These are phyloP conservation scores for Oreochromis tanganicae DNA, from an alignment of 2,113 vertebrate genomes.

Conservation along the genomic window DNA sequence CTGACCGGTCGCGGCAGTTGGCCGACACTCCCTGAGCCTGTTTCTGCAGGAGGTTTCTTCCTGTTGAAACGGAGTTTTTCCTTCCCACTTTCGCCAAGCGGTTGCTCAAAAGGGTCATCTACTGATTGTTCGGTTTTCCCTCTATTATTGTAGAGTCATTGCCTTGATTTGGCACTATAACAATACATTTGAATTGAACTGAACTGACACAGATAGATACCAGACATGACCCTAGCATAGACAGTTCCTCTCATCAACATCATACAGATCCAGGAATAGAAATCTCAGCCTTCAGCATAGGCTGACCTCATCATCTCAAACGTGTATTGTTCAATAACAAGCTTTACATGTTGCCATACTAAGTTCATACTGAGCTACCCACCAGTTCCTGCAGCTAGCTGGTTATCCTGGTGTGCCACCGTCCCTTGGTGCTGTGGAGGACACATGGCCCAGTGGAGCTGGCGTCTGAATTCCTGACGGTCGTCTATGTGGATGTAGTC, in stretches of 20 bases:
- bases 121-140: neutral
- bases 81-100: neutral
- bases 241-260: neutral
- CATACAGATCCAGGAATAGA: neutral
- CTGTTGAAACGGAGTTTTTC: neutral
- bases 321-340: neutral
- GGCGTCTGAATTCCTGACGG: constrained; percentile 88
- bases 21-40: neutral
- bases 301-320: neutral
- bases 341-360: neutral
- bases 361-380: constrained; percentile 15
- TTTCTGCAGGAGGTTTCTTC: neutral
- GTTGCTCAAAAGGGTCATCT: neutral
- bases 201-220: neutral
- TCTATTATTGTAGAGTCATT: neutral
- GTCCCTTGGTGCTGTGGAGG: constrained; percentile 73
- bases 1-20: rapidly evolving
- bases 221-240: neutral
- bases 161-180: neutral
- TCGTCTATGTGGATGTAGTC: constrained; percentile 99
- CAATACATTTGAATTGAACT: neutral
- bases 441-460: constrained; percentile 98
- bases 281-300: neutral
- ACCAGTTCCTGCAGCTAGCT: constrained; percentile 74
- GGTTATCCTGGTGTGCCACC: constrained; percentile 67